phyloP scores from a whole-genome alignment of 1,140 invertebrate genomes.

The Drosophila seguyi region DNA sequence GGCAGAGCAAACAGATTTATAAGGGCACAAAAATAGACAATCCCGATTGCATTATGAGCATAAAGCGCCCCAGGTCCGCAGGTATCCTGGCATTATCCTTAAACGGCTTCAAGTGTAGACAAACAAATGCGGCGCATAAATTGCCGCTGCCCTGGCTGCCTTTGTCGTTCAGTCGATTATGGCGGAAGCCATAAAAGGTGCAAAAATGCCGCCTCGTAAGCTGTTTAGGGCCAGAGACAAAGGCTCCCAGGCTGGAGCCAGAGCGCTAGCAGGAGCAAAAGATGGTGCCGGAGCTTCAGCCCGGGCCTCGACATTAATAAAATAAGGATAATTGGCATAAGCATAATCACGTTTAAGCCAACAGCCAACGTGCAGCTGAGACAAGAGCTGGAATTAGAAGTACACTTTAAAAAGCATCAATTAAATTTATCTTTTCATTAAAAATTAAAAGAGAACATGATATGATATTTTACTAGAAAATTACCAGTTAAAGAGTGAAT shows the following conservation, averaged over 20 bases:
- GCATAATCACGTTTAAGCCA: slow-evolving; percentile 84
- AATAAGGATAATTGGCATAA: slow-evolving; percentile 84
- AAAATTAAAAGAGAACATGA: neutral
- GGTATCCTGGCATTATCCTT: slow-evolving; percentile 64
- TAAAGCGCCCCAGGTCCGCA: slow-evolving; percentile 37
- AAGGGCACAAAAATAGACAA: slow-evolving; percentile 51
- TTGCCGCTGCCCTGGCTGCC: slow-evolving; percentile 38
- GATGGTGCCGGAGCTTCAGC: slow-evolving; percentile 1
- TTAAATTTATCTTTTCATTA: neutral
- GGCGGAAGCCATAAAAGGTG: slow-evolving; percentile 79
- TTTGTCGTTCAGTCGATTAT: slow-evolving; percentile 67
- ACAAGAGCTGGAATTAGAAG: slow-evolving; percentile 39
- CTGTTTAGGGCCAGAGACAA: slow-evolving; percentile 54
- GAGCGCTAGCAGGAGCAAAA: neutral
- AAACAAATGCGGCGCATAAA: slow-evolving; percentile 73
- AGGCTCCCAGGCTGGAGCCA: slow-evolving; percentile 28
- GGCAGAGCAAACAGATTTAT: slow-evolving; percentile 53
- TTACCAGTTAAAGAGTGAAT: neutral
- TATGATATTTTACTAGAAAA: neutral
- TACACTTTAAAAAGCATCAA: slow-evolving; percentile 23
- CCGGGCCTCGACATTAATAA: slow-evolving; percentile 71
- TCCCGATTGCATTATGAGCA: slow-evolving; percentile 63
- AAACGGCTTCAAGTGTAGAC: slow-evolving; percentile 65
- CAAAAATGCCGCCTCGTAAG: slow-evolving; percentile 72
- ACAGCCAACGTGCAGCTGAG: slow-evolving; percentile 71